A percentile compares a stretch with the other conserved stretches of the same genome.
phyloP scores from a whole-genome alignment of 2,888 invertebrate species.

The Apodemia hepburni region DNA sequence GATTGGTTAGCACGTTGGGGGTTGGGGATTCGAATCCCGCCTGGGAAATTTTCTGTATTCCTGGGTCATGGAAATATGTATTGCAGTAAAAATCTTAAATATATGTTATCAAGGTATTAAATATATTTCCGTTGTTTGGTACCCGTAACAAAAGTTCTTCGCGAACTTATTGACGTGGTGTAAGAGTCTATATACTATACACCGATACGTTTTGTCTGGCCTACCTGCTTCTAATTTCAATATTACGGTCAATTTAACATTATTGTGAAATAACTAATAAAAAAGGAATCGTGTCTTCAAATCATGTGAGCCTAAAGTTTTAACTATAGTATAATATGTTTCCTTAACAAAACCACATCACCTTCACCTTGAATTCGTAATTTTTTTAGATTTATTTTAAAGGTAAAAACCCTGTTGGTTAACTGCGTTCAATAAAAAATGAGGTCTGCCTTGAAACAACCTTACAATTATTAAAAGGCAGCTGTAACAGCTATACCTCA shows the following conservation, averaged over 20 bases:
- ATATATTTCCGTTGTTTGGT: no score
- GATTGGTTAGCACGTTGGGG: no score
- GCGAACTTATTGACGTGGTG: no score
- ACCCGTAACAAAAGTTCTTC: no score
- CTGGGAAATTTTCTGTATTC: no score
- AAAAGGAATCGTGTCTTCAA: not conserved
- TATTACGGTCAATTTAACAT: not conserved
- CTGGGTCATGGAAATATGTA: no score
- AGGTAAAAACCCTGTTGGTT: not conserved
- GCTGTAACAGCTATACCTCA: not conserved
- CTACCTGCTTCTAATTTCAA: no score
- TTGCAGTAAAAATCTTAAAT: no score
- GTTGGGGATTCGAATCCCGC: no score
- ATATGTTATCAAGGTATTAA: no score
- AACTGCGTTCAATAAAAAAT: not conserved
- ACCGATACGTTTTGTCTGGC: no score
- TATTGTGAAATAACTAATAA: not conserved
- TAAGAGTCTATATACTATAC: no score
- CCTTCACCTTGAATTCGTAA: constrained; percentile 3
- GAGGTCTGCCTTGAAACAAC: constrained; percentile 13
- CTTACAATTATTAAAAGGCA: not conserved
- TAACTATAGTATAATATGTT: not conserved
- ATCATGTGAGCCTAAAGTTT: not conserved
- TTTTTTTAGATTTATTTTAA: constrained; percentile 14
- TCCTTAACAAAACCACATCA: not conserved